Percentiles rank a stretch among this genome's conserved stretches.
These are phyloP conservation scores for Percopsis transmontana DNA, from an alignment of 2,113 vertebrate species.

Conservation along the genomic window DNA sequence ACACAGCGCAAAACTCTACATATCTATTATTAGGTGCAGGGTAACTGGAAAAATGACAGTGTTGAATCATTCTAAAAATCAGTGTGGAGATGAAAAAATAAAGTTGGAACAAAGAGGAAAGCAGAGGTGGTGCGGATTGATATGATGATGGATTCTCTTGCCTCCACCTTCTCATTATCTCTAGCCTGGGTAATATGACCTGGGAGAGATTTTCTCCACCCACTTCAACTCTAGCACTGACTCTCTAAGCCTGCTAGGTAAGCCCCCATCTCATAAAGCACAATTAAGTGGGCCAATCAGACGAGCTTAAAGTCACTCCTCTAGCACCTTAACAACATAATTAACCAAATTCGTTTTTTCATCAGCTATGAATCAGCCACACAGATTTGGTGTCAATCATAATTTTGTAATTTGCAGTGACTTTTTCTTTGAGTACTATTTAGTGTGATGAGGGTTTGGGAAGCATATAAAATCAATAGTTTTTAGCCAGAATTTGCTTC, in stretches of 20 bases:
- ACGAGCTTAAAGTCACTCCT: constrained; percentile 79
- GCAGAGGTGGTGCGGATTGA: constrained; percentile 67
- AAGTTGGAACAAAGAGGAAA: constrained; percentile 47
- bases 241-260: constrained; percentile 67
- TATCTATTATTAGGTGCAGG: constrained; percentile 2
- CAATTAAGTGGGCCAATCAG: constrained; percentile 84
- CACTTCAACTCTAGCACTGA: constrained; percentile 70
- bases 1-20: constrained; percentile 2
- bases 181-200: constrained; percentile 74
- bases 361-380: constrained; percentile 74
- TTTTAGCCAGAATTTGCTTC: constrained; percentile 36
- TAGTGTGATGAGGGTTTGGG: constrained; percentile 60
- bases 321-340: constrained; percentile 75
- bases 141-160: constrained; percentile 74
- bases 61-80: constrained; percentile 47
- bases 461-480: constrained; percentile 59
- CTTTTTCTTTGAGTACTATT: constrained; percentile 73
- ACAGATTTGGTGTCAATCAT: constrained; percentile 75
- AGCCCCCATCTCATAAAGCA: constrained; percentile 77
- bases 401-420: constrained; percentile 71
- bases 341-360: constrained; percentile 80
- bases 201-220: constrained; percentile 75
- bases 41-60: constrained; percentile 33
- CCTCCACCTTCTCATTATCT: constrained; percentile 81
- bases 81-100: constrained; percentile 57